Evolutionary conservation across 2,797 vertebrate species (phyloP), one percentile per base, ranked within the genome.

Genomic region (Benthosema pterotum): DNA sequence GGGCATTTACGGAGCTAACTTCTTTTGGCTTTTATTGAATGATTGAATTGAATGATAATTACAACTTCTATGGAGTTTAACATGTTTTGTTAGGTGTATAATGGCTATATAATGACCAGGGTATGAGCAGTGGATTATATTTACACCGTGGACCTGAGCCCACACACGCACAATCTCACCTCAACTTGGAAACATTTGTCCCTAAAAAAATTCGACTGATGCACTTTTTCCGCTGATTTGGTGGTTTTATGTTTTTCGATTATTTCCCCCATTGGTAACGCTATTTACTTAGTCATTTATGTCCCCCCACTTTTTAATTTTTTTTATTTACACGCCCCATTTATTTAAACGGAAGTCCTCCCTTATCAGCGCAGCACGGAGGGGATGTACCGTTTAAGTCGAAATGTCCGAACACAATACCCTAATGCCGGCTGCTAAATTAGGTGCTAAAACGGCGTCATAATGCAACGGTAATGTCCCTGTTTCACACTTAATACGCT

Each of bases 401-500:
- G 42, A 60, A n/a, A 50, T 57, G 22, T 65, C 50, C 63, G 67
- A 72, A 83, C 48, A 38, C 32, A 42, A 28, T 54, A 43, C 65
- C 45, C 55, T 42, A 64, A 69, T 73, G 50, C 59, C 32, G 11
- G 18, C 51, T 19, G 59, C 46, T 66, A 65, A 79, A 78, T 82
- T 16, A 61, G 15, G 54, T 6, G 0, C 16, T 18, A 22, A 45
- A 45, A 78, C 42, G 45, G 47, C 32, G 72, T 63, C 57, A 38
- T 38, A 76, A 73, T 69, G 56, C 63, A 67, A 42, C 68, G 28
- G 16, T 67, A 63, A 78, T 63, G 50, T 55, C 66, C 49, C 52
- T 47, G 57, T 69, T 79, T 63, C 55, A 73, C 72, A 76, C 63
- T 38, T 71, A 76, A 84, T 72, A 69, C 75, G 71, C 72, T 76